Evolutionary conservation across 2,888 invertebrate genomes (phyloP), one percentile per base, ranked within the genome.

Genomic region (Heliconius charithonia): DNA sequence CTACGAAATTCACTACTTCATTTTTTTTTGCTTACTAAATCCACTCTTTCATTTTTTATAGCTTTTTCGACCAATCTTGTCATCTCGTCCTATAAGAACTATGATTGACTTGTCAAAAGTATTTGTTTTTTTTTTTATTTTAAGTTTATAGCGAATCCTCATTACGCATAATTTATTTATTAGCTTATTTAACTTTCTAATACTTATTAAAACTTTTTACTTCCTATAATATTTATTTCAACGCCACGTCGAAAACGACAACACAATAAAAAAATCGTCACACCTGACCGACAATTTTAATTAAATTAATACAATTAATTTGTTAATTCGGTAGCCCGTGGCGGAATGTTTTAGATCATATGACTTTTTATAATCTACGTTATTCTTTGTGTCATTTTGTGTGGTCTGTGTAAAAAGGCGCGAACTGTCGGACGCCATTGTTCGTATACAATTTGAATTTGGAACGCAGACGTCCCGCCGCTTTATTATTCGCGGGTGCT

Each of bases 401-500:
- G 87, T 86, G 85, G 86, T 86, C 86, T 85, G 84, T 86, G 84
- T 84, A 84, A 86, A 91, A 90, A 89, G 91, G 91, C 91, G 91
- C 89, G 89, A 93, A 89, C 94, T 84, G 88, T 87, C 88, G 92
- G 93, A 85, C 81, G 89, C 91, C 90, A 89, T 95, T 94, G 94
- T 94, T 90, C 85, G 86, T 87, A 87, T 88, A 88, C 89, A 87
- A 91, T 92, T 93, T 89, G 87, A 93, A 93, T 92, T 92, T 89
- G 85, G 90, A 93, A 92, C 87, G 90, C 84, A 84, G 90, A 87
- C 89, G 85, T 89, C 89, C 94, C 91, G 94, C 87, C 82, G 94
- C 87, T 91, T 87, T 87, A 89, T 93, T 94, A 92, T 93, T 92
- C 89, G 92, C 90, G 92, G 92, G 88, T 92, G 93, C 89, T 87